A percentile compares a stretch with the other conserved stretches of the same genome.
phyloP scores from a whole-genome alignment of 1,140 invertebrate genomes.

The Agrilus planipennis region DNA sequence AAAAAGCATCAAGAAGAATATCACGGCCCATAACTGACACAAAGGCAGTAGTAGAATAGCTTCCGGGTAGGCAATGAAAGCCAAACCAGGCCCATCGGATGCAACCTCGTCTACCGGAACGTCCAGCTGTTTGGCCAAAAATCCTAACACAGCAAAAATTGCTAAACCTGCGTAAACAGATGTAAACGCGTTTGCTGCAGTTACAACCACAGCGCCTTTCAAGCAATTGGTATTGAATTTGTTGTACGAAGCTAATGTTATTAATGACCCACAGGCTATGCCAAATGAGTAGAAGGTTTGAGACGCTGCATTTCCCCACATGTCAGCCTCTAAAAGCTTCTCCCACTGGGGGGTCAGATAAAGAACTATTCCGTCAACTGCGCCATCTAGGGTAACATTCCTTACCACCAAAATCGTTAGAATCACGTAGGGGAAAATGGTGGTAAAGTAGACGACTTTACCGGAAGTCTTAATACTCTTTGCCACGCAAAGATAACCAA shows the following conservation, averaged over 20 bases:
- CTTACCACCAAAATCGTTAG: constrained; percentile 53
- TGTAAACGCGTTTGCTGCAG: constrained; percentile 57
- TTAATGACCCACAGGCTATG: constrained; percentile 55
- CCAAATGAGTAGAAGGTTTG: constrained; percentile 66
- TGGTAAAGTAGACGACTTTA: constrained; percentile 70
- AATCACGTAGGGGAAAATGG: constrained; percentile 67
- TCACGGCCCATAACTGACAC: constrained; percentile 62
- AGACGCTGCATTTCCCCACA: constrained; percentile 52
- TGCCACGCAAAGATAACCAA: constrained; percentile 59
- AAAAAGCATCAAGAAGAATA: constrained; percentile 79
- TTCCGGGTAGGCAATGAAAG: constrained; percentile 72
- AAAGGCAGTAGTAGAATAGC: constrained; percentile 66
- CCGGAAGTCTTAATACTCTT: constrained; percentile 65
- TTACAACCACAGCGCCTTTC: constrained; percentile 55
- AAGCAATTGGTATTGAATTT: constrained; percentile 61
- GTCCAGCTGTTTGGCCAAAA: constrained; percentile 54
- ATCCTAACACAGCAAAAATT: constrained; percentile 74
- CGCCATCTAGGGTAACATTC: constrained; percentile 60
- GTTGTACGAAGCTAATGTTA: constrained; percentile 65
- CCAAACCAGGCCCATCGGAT: constrained; percentile 58
- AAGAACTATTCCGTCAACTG: constrained; percentile 55
- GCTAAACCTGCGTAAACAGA: constrained; percentile 64
- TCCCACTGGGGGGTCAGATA: constrained; percentile 68
- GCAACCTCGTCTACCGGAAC: constrained; percentile 46
- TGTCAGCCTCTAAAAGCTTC: constrained; percentile 41